phyloP scores from a whole-genome alignment of 2,797 vertebrate genomes.

The Aplochiton taeniatus region DNA sequence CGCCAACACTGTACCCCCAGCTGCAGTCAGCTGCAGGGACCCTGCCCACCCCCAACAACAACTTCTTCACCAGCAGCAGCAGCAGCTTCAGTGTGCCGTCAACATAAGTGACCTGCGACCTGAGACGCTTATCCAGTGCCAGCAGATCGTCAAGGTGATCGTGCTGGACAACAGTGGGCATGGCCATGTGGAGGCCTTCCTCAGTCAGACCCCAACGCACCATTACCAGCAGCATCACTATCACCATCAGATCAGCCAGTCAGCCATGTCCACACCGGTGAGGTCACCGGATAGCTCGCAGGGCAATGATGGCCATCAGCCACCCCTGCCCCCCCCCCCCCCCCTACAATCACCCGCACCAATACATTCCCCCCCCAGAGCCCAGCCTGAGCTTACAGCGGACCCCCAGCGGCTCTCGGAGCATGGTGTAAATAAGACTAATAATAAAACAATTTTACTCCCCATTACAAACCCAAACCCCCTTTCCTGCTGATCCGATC shows the following conservation, averaged over 20 bases:
- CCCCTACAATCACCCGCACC: constrained; percentile 95
- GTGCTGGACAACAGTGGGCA: constrained; percentile 92
- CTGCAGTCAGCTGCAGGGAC: constrained; percentile 67
- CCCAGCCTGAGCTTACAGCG: constrained; percentile 88
- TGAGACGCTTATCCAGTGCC: constrained; percentile 96
- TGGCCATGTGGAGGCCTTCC: constrained; percentile 88
- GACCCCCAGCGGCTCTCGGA: constrained; percentile 91
- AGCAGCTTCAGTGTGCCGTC: constrained; percentile 60
- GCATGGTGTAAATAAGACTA: constrained; percentile 83
- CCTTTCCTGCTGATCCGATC: too few relatives aligned
- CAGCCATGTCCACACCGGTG: constrained; percentile 81
- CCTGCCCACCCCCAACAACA: constrained; percentile 63
- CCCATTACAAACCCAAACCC: neutral
- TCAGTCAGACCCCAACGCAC: constrained; percentile 90
- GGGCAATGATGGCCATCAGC: constrained; percentile 82
- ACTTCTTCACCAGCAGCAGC: constrained; percentile 37
- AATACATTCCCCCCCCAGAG: constrained; percentile 89
- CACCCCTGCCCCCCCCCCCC: constrained; percentile 94
- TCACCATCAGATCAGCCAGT: constrained; percentile 75
- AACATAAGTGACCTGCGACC: constrained; percentile 80
- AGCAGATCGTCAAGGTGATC: constrained; percentile 98
- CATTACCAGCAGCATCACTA: constrained; percentile 50
- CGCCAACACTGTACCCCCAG: constrained; percentile 57
- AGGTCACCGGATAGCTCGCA: constrained; percentile 74
- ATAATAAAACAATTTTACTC: neutral